Base-by-base conservation (phyloP, 2,797 vertebrate species). In the Typhlichthys subterraneus region DNA sequence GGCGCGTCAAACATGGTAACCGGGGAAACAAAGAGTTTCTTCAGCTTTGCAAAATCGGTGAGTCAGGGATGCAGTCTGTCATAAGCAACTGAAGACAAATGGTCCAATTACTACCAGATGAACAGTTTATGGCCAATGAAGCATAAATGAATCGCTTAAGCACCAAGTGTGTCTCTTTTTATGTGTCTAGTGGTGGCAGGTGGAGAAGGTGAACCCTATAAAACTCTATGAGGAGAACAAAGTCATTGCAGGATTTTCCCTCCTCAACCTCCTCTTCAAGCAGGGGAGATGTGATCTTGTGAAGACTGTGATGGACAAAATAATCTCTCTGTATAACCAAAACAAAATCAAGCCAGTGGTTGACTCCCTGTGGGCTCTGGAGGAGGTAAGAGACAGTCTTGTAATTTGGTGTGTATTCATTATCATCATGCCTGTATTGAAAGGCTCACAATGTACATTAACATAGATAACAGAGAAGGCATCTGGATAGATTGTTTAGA, bases 1-100 rank as follows among this genome's bases (percentile, higher is more conserved):
- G 98, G 98, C 80, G 97, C 98, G 7, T 99, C 98, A 86, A 99
- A 97, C 89, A 96, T 97, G 95, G 97, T 99, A 78, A 99, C 98
- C 61, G 98, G 98, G 79, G 98, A 99, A 91, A 99, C 98, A 85
- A 99, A 98, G 94, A 99, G 98, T 92, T 99, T 99, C 93, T 99
- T 99, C 91, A 99, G 97, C 91, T 97, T 99, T 91, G 98, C 98
- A 75, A 99, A 99, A 94, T 99, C 97, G 57, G 98, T 99, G 91
- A 97, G 98, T 89, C 72, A 80, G 70, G 72, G 68, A 67, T 75
- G 17, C 78, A 77, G 42, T 69, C 66, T 74, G 65, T 71, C 61
- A 59, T 81, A 60, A 71, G 61, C 67, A 74, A 80, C 73, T 67
- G 59, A 69, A 67, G 55, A 56, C 33, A 67, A 76, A 74, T 33